phyloP scores from a whole-genome alignment of 2,113 vertebrate genomes.

The Epinephelus lanceolatus region DNA sequence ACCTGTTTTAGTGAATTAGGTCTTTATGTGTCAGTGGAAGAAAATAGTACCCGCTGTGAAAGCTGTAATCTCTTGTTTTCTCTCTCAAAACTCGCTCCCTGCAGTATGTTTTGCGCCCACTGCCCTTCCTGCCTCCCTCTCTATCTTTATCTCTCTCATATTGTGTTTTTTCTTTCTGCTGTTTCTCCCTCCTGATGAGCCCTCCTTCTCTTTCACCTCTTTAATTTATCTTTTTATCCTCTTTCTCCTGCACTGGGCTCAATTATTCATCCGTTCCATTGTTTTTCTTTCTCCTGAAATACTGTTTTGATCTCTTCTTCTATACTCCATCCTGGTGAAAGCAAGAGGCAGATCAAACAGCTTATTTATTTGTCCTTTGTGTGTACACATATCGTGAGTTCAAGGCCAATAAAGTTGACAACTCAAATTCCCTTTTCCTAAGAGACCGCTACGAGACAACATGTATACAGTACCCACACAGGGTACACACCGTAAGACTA shows the following conservation, averaged over 20 bases:
- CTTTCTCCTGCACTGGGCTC: constrained; percentile 34
- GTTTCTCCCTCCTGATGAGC: constrained; percentile 34
- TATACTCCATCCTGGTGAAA: constrained; percentile 16
- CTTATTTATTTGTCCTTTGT: constrained; percentile 43
- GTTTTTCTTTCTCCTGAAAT: constrained; percentile 51
- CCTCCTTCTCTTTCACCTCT: constrained; percentile 27
- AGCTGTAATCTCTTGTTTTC: constrained; percentile 38
- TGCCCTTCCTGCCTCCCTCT: constrained; percentile 32
- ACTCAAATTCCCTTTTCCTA: constrained; percentile 21
- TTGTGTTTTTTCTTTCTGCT: constrained; percentile 30
- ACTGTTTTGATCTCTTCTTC: constrained; percentile 47
- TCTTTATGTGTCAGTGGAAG: constrained; percentile 30
- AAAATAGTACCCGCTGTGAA: constrained; percentile 30
- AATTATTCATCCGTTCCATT: constrained; percentile 42
- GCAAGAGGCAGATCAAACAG: constrained; percentile 48
- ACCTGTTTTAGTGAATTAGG: constrained; percentile 48
- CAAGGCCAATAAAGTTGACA: constrained; percentile 35
- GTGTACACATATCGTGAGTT: constrained; percentile 21
- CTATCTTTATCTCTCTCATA: constrained; percentile 52
- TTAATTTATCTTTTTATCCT: constrained; percentile 58
- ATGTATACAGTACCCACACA: not conserved
- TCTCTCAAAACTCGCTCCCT: constrained; percentile 20
- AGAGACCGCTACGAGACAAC: not conserved
- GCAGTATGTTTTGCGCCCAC: constrained; percentile 15
- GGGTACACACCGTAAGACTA: not conserved